Evolutionary conservation across 2,113 vertebrate species (phyloP).

Genomic region (Solea senegalensis): DNA sequence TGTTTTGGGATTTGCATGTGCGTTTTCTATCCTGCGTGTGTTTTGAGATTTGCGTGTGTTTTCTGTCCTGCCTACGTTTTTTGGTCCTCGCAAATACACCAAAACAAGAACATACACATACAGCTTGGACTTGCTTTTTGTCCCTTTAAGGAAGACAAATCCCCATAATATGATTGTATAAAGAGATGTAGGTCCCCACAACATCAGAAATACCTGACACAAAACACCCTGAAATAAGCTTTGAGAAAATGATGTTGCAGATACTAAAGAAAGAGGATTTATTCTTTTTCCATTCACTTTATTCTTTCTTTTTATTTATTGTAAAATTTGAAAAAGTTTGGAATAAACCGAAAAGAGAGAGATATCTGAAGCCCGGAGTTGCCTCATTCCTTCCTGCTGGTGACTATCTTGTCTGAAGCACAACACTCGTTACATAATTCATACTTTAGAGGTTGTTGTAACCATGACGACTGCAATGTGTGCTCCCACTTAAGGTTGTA

Average conservation of each 20-base stretch:
- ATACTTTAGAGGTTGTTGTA: slow-evolving; percentile 75
- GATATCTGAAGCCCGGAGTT: slow-evolving; percentile 28
- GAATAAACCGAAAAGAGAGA: slow-evolving; percentile 18
- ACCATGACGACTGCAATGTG: slow-evolving; percentile 71
- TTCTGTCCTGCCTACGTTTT: too few relatives aligned
- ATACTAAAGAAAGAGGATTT: slow-evolving; percentile 29
- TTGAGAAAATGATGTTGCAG: slow-evolving; percentile 25
- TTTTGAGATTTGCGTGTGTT: too few relatives aligned
- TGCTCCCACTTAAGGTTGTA: slow-evolving; percentile 72
- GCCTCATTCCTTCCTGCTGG: slow-evolving; percentile 32
- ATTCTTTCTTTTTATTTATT: not conserved
- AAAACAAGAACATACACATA: too few relatives aligned
- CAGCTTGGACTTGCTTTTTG: too few relatives aligned
- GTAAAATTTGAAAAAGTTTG: not conserved
- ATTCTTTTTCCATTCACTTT: not conserved
- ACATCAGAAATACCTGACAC: slow-evolving; percentile 10
- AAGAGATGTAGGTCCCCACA: too few relatives aligned
- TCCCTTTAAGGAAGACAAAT: too few relatives aligned
- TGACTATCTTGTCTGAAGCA: slow-evolving; percentile 53
- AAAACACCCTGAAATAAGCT: slow-evolving; percentile 45
- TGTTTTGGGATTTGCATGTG: too few relatives aligned
- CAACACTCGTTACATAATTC: slow-evolving; percentile 75
- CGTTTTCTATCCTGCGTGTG: too few relatives aligned
- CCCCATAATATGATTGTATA: too few relatives aligned
- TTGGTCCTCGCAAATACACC: too few relatives aligned